Conservation (phyloP, 2,113 vertebrate species). For the Puma concolor region DNA sequence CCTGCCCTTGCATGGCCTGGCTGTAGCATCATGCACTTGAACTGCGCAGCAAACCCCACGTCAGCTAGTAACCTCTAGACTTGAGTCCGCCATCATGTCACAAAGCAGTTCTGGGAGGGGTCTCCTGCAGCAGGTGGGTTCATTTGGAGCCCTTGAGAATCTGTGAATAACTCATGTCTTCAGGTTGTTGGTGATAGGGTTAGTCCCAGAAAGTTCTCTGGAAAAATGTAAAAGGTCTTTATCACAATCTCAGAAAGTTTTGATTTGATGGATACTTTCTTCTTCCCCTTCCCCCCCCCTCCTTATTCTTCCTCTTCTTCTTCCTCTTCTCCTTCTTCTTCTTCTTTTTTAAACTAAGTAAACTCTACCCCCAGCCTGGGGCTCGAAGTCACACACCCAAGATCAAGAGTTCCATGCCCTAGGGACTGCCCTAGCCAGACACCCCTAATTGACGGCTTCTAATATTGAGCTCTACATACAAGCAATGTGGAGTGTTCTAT, state of each 20-base stretch:
- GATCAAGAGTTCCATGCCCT: not conserved
- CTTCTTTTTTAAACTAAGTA: not conserved
- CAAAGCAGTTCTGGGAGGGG: conserved; percentile 94
- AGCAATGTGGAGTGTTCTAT: conserved; percentile 83
- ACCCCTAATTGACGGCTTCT: conserved; percentile 75
- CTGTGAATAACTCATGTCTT: conserved; percentile 58
- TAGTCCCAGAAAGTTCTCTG: not conserved
- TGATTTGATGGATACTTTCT: not conserved
- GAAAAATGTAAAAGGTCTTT: not conserved
- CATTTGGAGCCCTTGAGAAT: not conserved
- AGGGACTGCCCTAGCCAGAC: not conserved
- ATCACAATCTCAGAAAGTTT: not conserved
- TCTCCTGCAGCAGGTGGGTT: conserved; percentile 94
- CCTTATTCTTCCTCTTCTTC: no score
- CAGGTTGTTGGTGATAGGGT: conserved; percentile 57
- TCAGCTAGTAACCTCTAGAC: conserved; percentile 95
- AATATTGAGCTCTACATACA: conserved; percentile 86
- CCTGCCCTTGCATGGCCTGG: conserved; percentile 93
- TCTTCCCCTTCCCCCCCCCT: no score
- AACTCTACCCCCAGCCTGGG: not conserved
- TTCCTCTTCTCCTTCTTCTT: no score
- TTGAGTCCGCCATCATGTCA: conserved; percentile 92
- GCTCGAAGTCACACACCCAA: not conserved
- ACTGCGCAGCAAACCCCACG: conserved; percentile 90
- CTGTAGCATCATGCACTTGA: conserved; percentile 92